Evolutionary conservation across 2,888 invertebrate genomes (phyloP).

Genomic region (Drosophila rellima): DNA sequence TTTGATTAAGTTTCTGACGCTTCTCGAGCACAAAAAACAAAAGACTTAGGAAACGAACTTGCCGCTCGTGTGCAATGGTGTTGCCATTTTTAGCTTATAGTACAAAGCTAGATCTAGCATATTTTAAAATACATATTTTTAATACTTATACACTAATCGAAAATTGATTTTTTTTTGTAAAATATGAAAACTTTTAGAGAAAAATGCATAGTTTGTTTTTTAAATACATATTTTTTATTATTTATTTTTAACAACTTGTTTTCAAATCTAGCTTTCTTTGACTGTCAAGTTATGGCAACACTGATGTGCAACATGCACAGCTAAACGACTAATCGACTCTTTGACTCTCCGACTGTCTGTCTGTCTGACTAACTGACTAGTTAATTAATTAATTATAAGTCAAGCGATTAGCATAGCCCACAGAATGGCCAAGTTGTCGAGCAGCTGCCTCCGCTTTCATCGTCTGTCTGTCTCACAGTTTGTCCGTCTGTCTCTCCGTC

Average conservation of each 20-base stretch:
- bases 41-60: constrained; percentile 64
- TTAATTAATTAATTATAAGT: constrained; percentile 78
- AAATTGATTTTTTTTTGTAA: no score
- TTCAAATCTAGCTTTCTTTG: background rate
- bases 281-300: background rate
- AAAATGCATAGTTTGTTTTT: background rate
- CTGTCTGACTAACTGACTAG: constrained; percentile 40
- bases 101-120: no score
- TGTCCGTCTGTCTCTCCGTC: constrained; percentile 6
- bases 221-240: background rate
- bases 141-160: no score
- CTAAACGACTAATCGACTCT: background rate
- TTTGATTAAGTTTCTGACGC: constrained; percentile 76
- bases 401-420: constrained; percentile 70
- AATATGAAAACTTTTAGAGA: no score
- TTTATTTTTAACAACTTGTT: background rate
- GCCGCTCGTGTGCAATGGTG: background rate
- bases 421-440: constrained; percentile 46
- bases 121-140: no score
- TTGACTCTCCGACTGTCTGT: background rate
- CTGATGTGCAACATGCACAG: constrained; percentile 26
- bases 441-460: constrained; percentile 61
- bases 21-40: constrained; percentile 44
- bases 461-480: constrained; percentile 21
- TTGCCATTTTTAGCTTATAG: background rate